A percentile compares a stretch with the other conserved stretches of the same genome.
Evolutionary conservation across 2,797 vertebrate genomes (phyloP).

Genomic region (Chelon labrosus): DNA sequence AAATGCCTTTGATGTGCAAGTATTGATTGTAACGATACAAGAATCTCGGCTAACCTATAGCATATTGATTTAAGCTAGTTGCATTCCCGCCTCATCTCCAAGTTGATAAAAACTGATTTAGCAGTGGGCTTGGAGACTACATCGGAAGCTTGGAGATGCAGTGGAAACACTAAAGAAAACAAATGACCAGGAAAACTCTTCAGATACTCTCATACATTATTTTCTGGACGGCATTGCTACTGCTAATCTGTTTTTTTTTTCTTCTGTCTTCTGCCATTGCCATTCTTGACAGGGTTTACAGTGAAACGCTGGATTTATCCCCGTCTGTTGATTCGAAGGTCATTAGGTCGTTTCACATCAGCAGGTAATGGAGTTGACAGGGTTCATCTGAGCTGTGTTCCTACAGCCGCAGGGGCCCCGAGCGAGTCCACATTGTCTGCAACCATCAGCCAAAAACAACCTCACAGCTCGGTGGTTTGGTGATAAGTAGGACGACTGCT

Average conservation of each 20-base stretch:
- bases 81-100: slow-evolving; percentile 54
- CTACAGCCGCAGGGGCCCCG: slow-evolving; percentile 64
- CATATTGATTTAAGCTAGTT: slow-evolving; percentile 79
- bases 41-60: slow-evolving; percentile 81
- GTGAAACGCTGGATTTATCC: slow-evolving; percentile 64
- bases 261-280: slow-evolving; percentile 48
- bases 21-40: slow-evolving; percentile 83
- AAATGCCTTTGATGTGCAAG: slow-evolving; percentile 78
- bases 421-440: slow-evolving; percentile 54
- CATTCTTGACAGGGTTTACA: slow-evolving; percentile 57
- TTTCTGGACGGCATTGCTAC: slow-evolving; percentile 17
- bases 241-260: slow-evolving; percentile 17
- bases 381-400: slow-evolving; percentile 74
- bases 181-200: slow-evolving; percentile 40
- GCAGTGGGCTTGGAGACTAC: slow-evolving; percentile 50
- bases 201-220: slow-evolving; percentile 27
- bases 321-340: slow-evolving; percentile 77
- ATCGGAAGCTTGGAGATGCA: slow-evolving; percentile 18
- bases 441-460: slow-evolving; percentile 66
- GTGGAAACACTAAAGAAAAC: slow-evolving; percentile 4
- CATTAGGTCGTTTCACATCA: slow-evolving; percentile 78
- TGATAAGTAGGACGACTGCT: slow-evolving; percentile 65
- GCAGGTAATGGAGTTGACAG: slow-evolving; percentile 84
- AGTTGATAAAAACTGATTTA: slow-evolving; percentile 72
- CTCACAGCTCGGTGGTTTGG: slow-evolving; percentile 59